Conservation (phyloP, 37 sponge, comb jelly and placozoan genomes). For the Theonella swinhoei region DNA sequence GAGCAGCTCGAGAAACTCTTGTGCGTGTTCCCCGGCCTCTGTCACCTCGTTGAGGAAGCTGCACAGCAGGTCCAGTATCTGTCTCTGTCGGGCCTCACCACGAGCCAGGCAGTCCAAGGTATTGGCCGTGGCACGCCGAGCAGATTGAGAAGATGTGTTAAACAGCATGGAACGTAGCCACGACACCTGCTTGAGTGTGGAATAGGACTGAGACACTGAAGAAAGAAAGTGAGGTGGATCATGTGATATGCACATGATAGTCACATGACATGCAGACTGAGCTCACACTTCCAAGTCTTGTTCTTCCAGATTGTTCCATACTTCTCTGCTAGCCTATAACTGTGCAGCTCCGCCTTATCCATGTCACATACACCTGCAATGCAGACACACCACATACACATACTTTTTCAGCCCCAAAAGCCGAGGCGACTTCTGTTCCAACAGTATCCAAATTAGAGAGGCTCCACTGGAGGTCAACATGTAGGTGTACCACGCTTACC, state of each 20-base stretch:
- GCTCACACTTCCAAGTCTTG: conserved; percentile 28
- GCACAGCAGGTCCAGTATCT: conserved; percentile 82
- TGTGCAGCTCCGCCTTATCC: conserved; percentile 30
- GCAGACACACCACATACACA: too few species aligned
- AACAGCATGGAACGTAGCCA: conserved; percentile 91
- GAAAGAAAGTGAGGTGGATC: neutral
- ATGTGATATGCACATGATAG: neutral
- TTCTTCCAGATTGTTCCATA: conserved; percentile 63
- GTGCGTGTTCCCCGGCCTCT: conserved; percentile 78
- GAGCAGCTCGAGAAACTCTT: conserved; percentile 80
- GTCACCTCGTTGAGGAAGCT: conserved; percentile 75
- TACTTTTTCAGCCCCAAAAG: too few species aligned
- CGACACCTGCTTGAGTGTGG: conserved; percentile 49
- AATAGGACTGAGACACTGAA: conserved; percentile 37
- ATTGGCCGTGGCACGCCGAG: conserved; percentile 61
- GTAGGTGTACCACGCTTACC: conserved; percentile 7
- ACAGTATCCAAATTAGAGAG: too few species aligned
- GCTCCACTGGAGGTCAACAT: neutral
- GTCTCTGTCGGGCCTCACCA: conserved; percentile 64
- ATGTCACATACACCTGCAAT: neutral
- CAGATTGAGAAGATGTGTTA: conserved; percentile 70
- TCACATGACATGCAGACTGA: neutral
- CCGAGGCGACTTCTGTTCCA: too few species aligned
- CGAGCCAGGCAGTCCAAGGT: conserved; percentile 68
- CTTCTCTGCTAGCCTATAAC: conserved; percentile 59